Percentiles rank a stretch among this genome's conserved stretches.
Evolutionary conservation across 2,888 invertebrate species (phyloP).

Genomic region (Apotomis capreana): DNA sequence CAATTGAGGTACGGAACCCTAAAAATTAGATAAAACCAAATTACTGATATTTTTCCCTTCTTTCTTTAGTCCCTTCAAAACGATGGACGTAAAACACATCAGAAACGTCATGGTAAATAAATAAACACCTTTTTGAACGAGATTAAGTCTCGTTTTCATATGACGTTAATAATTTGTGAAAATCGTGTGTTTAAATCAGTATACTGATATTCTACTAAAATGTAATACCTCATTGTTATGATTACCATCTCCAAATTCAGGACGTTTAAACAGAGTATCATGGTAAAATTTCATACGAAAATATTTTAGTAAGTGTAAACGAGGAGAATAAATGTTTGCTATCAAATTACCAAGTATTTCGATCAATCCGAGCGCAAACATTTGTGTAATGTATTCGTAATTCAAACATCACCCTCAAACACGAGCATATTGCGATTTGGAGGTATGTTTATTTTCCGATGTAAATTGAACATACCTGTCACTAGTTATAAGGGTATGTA

Average conservation of each 20-base stretch:
- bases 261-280: no score
- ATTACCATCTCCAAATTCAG: not conserved
- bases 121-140: no score
- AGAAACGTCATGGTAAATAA: no score
- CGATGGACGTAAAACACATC: no score
- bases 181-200: not conserved
- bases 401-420: slow-evolving; percentile 5
- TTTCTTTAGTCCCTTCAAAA: no score
- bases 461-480: no score
- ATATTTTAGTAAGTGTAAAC: slow-evolving; percentile 4
- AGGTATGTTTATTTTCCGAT: not conserved
- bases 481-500: no score
- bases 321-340: slow-evolving; percentile 5
- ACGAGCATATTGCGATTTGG: not conserved
- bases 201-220: not conserved
- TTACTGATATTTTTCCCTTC: no score
- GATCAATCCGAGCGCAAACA: slow-evolving; percentile 6
- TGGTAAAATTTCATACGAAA: not conserved
- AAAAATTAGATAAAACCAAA: no score
- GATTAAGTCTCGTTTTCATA: no score
- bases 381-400: slow-evolving; percentile 9
- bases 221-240: not conserved
- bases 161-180: not conserved
- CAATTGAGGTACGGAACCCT: no score
- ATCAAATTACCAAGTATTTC: not conserved